phyloP scores from a whole-genome alignment of 2,797 vertebrate genomes.

The Esox lucius region DNA sequence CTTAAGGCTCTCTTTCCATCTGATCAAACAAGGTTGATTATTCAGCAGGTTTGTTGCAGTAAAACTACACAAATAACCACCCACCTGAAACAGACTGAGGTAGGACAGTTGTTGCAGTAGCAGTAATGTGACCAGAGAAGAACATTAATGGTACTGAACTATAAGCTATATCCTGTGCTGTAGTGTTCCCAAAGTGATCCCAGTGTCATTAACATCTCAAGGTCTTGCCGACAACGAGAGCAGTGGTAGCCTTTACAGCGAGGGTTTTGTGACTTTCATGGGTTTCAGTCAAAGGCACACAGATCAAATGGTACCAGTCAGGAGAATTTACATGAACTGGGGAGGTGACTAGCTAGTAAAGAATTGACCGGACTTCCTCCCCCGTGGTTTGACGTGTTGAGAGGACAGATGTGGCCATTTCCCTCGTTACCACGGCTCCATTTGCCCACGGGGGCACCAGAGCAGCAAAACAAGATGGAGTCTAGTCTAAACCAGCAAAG shows the following conservation, averaged over 20 bases:
- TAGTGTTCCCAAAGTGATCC: background rate
- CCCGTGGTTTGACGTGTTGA: slow-evolving; percentile 1
- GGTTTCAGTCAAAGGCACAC: background rate
- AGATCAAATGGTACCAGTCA: background rate
- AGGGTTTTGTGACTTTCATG: background rate
- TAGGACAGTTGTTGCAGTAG: background rate
- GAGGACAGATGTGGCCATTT: background rate
- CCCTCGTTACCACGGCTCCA: background rate
- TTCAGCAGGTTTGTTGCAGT: background rate
- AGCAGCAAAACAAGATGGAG: background rate
- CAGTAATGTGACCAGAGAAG: background rate
- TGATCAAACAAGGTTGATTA: background rate
- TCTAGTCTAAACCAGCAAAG: background rate
- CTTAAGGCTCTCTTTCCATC: background rate
- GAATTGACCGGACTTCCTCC: background rate
- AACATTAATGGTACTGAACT: background rate
- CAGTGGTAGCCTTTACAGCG: background rate
- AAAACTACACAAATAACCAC: background rate
- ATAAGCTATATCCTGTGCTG: background rate
- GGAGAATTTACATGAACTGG: background rate
- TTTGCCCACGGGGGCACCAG: background rate
- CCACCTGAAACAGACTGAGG: background rate
- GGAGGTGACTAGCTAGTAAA: background rate
- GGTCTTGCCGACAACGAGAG: background rate
- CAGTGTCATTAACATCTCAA: background rate